A percentile compares a stretch with the other conserved stretches of the same genome.
phyloP scores from a whole-genome alignment of 2,888 invertebrate genomes.

The Apocheima hispidaria region DNA sequence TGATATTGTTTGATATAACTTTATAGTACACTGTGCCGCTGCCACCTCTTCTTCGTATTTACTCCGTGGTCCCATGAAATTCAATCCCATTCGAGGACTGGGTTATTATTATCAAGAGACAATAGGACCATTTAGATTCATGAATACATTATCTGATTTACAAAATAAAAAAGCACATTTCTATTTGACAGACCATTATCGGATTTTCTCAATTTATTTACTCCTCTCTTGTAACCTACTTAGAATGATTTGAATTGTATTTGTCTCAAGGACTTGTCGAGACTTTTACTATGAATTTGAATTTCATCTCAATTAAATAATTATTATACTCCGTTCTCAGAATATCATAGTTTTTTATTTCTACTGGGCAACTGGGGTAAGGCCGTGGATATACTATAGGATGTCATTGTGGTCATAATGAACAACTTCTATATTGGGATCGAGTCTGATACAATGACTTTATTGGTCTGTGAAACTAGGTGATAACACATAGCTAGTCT shows the following conservation, averaged over 20 bases:
- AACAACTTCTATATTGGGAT: too few species aligned
- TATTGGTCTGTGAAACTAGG: too few species aligned
- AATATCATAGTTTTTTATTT: not conserved
- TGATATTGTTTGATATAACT: not conserved
- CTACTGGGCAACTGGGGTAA: too few species aligned
- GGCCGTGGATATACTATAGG: too few species aligned
- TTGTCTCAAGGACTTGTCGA: constrained; percentile 2
- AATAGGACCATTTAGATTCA: constrained; percentile 14
- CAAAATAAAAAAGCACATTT: constrained; percentile 17
- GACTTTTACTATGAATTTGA: not conserved
- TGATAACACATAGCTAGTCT: too few species aligned
- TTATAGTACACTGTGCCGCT: not conserved
- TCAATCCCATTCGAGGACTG: constrained; percentile 2
- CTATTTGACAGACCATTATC: constrained; percentile 25
- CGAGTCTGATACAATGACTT: too few species aligned
- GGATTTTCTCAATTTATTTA: constrained; percentile 24
- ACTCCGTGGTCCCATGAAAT: constrained; percentile 8
- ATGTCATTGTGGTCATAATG: too few species aligned
- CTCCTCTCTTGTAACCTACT: constrained; percentile 3
- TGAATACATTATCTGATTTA: constrained; percentile 28
- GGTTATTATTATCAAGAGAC: constrained; percentile 26
- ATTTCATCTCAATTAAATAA: not conserved
- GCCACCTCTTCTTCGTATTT: constrained; percentile 3
- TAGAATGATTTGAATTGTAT: not conserved
- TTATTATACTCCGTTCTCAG: not conserved